Conservation (phyloP, 2,113 vertebrate species). For the Monarcha castaneiventris region DNA sequence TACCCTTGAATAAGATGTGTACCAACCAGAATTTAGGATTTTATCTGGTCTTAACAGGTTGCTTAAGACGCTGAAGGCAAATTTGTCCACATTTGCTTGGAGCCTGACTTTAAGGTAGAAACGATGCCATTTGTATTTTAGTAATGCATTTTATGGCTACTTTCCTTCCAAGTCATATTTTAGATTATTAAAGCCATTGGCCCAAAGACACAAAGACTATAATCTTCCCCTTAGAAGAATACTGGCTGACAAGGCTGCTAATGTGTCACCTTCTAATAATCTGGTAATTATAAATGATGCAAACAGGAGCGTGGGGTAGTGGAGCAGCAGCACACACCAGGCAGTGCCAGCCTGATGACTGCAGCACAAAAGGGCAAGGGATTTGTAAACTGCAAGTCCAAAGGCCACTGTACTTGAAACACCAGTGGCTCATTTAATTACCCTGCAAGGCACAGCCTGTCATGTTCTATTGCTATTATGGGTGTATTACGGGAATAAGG, state of each 20-base stretch:
- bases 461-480: background rate
- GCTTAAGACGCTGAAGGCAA: background rate
- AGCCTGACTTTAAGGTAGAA: background rate
- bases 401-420: conserved; percentile 4
- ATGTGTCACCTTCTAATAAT: conserved; percentile 64
- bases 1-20: background rate
- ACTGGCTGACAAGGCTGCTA: conserved; percentile 33
- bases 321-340: background rate
- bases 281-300: conserved; percentile 70
- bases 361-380: background rate
- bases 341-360: background rate
- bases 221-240: conserved; percentile 33
- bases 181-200: background rate
- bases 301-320: conserved; percentile 43
- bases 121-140: background rate
- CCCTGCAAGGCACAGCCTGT: conserved; percentile 16
- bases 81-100: background rate
- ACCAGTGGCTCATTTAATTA: conserved; percentile 46
- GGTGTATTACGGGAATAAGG: conserved; percentile 13
- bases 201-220: background rate
- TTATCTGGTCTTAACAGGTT: background rate
- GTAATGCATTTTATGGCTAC: background rate
- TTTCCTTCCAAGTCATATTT: background rate
- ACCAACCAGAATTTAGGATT: background rate
- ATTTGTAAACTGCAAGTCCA: background rate